Evolutionary conservation across 2,113 vertebrate species (phyloP).

Genomic region (Xenopus borealis): DNA sequence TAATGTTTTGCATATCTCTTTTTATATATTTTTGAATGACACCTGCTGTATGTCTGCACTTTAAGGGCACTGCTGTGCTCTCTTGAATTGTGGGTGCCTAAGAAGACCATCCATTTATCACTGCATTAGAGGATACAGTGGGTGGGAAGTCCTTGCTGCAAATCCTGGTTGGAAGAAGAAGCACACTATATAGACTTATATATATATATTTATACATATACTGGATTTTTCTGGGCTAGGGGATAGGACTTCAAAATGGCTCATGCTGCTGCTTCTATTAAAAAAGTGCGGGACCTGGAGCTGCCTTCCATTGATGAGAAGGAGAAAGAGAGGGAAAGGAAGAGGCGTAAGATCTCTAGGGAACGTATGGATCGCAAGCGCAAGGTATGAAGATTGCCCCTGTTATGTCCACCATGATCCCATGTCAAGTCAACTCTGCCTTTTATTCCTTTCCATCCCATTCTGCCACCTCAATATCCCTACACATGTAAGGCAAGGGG

Average conservation of each 20-base stretch:
- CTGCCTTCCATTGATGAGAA: constrained; percentile 70
- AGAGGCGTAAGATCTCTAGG: constrained; percentile 78
- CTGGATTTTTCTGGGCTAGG: constrained; percentile 49
- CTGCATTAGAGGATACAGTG: constrained; percentile 53
- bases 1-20: constrained; percentile 20
- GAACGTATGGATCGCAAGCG: constrained; percentile 88
- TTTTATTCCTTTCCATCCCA: neutral
- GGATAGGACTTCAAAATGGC: constrained; percentile 73
- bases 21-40: constrained; percentile 21
- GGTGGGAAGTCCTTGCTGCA: constrained; percentile 50
- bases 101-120: constrained; percentile 58
- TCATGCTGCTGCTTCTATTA: constrained; percentile 93
- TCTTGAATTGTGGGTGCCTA: constrained; percentile 55
- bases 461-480: no score
- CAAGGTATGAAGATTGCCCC: constrained; percentile 76
- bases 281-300: constrained; percentile 92
- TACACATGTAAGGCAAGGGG: no score
- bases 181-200: no score
- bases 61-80: neutral
- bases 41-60: constrained; percentile 21
- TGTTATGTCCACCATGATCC: neutral
- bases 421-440: neutral
- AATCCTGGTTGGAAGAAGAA: constrained; percentile 40
- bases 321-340: constrained; percentile 82
- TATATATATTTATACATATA: constrained; percentile 44